These are phyloP conservation scores for Lethenteron reissneri DNA, from an alignment of 2,113 vertebrate species.

Conservation along the genomic window DNA sequence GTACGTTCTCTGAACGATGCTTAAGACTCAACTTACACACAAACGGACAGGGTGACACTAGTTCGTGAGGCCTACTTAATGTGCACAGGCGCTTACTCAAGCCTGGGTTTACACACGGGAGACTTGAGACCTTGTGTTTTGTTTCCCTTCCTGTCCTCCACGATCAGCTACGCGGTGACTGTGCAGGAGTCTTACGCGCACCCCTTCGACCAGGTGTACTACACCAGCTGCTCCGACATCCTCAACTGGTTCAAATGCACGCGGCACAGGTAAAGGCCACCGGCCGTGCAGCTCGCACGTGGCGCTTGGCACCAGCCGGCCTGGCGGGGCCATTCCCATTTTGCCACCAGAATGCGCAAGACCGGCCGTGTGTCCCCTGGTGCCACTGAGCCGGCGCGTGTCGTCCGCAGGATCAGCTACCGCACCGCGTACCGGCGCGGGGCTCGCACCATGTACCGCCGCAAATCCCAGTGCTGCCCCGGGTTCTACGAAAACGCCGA, in stretches of 20 bases:
- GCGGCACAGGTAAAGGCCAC: constrained; percentile 42
- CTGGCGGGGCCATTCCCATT: too few relatives aligned
- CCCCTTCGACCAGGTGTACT: constrained; percentile 83
- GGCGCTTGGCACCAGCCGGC: too few relatives aligned
- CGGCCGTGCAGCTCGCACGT: too few relatives aligned
- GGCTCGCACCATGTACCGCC: constrained; percentile 81
- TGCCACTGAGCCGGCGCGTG: too few relatives aligned
- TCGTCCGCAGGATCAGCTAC: constrained; percentile 54
- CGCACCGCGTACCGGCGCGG: constrained; percentile 66
- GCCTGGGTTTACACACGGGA: background rate
- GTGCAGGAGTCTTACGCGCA: constrained; percentile 87
- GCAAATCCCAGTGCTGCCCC: constrained; percentile 83
- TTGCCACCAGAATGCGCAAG: too few relatives aligned
- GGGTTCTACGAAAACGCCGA: constrained; percentile 72
- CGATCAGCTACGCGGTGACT: constrained; percentile 57
- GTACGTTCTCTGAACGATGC: too few relatives aligned
- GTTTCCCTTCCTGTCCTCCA: too few relatives aligned
- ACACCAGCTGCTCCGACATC: constrained; percentile 85
- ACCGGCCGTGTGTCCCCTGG: too few relatives aligned
- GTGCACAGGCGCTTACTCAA: too few relatives aligned
- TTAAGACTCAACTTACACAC: too few relatives aligned
- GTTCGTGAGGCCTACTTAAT: too few relatives aligned
- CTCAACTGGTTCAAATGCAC: constrained; percentile 98
- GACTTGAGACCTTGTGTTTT: constrained; percentile 15
- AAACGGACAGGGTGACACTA: too few relatives aligned